Base-by-base conservation (phyloP, 2,797 vertebrate genomes). In the Arrhamphus sclerolepis region DNA sequence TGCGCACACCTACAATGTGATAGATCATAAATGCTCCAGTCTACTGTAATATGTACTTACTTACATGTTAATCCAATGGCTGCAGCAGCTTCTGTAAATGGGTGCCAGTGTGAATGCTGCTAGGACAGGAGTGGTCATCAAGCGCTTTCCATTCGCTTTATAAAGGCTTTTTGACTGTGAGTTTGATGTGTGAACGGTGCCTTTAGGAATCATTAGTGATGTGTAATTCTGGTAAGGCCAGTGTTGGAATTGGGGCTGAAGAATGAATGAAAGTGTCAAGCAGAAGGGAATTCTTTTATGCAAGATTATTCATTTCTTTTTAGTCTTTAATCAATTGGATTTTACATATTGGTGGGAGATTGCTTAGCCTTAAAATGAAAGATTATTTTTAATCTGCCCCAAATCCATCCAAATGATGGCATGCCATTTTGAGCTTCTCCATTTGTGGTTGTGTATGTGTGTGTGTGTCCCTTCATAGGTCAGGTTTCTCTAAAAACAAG, bases 401-500 rank as follows among this genome's bases (percentile, higher is more conserved):
- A 88, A 89, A 78, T 86, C 84, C 85, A 77, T 85, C 83, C 70
- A 70, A 77, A 78, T 79, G 63, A 86, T 56, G 55, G 72, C 80
- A 82, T 87, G 80, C 75, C 81, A 75, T 84, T 85, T 81, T 82
- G 60, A 86, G 87, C 85, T 86, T 82, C 75, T 89, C 86, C 88
- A 90, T 89, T 75, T 91, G 91, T 90, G 89, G 87, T 66, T 85
- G 74, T 83, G 81, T 87, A 69, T 88, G 72, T 85, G 77, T 86
- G 77, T 86, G 84, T 87, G 79, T 87, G 47, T 50, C 80, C 85
- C 87, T 77, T 85, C 88, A 66, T 90, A 92, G 91, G 90, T 90
- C 90, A 90, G 88, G 73, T 78, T 80, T 88, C 81, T 89, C 88
- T 91, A 91, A 86, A 88, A 84, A 81, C 82, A 88, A 88, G 88